Conservation (phyloP, 2,888 invertebrate species). For the Theodoxus fluviatilis region DNA sequence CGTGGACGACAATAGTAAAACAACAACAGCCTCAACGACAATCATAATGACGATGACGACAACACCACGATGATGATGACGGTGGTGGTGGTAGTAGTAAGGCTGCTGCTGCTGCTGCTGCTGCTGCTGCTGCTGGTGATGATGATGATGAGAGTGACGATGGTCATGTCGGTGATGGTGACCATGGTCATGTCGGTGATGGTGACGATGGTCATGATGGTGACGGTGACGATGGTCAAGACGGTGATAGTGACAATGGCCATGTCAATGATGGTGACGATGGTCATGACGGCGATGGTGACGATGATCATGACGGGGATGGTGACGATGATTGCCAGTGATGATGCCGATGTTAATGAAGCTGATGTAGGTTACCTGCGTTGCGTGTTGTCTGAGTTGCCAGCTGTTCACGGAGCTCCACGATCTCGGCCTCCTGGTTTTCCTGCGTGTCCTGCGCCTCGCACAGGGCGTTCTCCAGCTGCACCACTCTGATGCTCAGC, state of each 20-base stretch:
- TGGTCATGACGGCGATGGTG: too few species aligned
- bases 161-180: neutral
- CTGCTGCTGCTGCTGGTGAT: neutral
- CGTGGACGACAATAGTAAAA: too few species aligned
- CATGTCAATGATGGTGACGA: too few species aligned
- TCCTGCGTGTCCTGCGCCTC: conserved; percentile 48
- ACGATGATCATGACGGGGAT: too few species aligned
- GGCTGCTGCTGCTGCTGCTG: neutral
- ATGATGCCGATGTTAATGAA: too few species aligned
- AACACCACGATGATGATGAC: conserved; percentile 14
- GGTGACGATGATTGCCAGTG: too few species aligned
- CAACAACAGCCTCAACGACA: too few species aligned
- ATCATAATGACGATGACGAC: conserved; percentile 11
- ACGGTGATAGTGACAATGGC: too few species aligned
- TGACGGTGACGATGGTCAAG: neutral
- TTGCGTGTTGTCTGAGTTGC: too few species aligned
- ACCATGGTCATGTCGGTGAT: neutral
- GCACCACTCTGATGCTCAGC: conserved; percentile 46
- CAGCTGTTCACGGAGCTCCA: too few species aligned
- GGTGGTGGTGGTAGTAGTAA: neutral
- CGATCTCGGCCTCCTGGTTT: conserved; percentile 40
- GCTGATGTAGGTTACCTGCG: too few species aligned
- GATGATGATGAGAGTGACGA: neutral
- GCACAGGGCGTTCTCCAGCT: conserved; percentile 47
- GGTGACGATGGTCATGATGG: neutral